A percentile compares a stretch with the other conserved stretches of the same genome.
Conservation (phyloP, 2,113 vertebrate species). For the Jaculus jaculus region DNA sequence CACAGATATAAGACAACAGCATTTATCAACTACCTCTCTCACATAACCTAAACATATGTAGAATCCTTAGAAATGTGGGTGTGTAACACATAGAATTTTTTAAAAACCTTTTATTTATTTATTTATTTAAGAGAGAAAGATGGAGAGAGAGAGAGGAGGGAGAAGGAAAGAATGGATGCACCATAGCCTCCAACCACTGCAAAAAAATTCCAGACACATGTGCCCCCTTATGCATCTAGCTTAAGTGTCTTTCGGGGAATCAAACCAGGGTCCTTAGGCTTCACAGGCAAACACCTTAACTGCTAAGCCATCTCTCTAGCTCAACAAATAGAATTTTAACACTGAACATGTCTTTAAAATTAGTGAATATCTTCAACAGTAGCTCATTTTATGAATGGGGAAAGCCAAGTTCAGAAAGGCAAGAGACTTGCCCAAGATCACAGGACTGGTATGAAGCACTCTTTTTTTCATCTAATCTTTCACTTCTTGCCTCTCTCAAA, state of each 20-base stretch:
- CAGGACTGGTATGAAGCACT: not conserved
- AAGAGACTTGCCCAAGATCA: not conserved
- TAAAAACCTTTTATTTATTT: no score
- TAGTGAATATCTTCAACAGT: not conserved
- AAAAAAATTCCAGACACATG: no score
- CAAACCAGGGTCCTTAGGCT: no score
- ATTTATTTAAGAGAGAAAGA: no score
- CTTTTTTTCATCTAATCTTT: not conserved
- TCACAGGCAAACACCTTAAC: no score
- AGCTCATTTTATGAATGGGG: not conserved
- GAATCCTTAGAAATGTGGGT: not conserved
- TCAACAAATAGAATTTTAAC: slow-evolving; percentile 41
- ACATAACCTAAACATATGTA: not conserved
- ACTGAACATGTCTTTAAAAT: not conserved
- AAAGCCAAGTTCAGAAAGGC: not conserved
- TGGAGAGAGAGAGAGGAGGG: no score
- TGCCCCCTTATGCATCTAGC: no score
- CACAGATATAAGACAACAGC: not conserved
- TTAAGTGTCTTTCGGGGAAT: no score
- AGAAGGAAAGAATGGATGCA: no score
- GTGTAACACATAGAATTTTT: no score
- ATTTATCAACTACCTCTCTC: not conserved
- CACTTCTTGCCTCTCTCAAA: not conserved
- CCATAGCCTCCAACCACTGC: no score
- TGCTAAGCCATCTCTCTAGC: no score